phyloP scores from a whole-genome alignment of 64 coral and sea anemone genomes.

The Porites australiensis region DNA sequence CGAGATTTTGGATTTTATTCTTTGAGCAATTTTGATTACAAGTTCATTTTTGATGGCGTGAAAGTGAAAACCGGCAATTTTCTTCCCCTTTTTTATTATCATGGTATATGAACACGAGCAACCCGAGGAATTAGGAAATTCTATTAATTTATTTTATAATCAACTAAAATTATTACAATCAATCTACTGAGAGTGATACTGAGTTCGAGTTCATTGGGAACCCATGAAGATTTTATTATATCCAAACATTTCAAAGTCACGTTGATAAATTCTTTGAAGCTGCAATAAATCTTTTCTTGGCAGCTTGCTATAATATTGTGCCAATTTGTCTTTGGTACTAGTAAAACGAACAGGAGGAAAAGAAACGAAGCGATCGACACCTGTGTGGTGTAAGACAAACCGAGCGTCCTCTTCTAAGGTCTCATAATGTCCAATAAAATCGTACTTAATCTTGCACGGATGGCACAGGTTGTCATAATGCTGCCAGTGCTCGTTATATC shows the following conservation, averaged over 20 bases:
- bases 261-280: not conserved
- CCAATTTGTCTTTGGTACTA: not conserved
- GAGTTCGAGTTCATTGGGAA: too few relatives aligned
- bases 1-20: too few relatives aligned
- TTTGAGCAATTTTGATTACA: too few relatives aligned
- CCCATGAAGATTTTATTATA: not conserved
- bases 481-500: slow-evolving; percentile 58
- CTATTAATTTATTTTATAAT: too few relatives aligned
- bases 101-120: too few relatives aligned
- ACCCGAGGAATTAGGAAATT: too few relatives aligned
- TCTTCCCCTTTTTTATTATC: too few relatives aligned
- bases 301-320: slow-evolving; percentile 1
- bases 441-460: slow-evolving; percentile 62
- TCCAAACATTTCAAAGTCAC: slow-evolving; percentile 48
- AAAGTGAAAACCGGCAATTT: too few relatives aligned
- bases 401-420: slow-evolving; percentile 47
- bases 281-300: not conserved
- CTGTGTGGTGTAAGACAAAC: not conserved
- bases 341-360: slow-evolving; percentile 25
- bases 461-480: slow-evolving; percentile 67
- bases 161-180: too few relatives aligned
- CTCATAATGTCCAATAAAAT: slow-evolving; percentile 77
- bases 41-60: too few relatives aligned
- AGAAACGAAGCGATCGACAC: not conserved
- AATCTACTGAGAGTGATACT: too few relatives aligned